Evolutionary conservation across 2,113 vertebrate genomes (phyloP).

Genomic region (Noctilio leporinus): DNA sequence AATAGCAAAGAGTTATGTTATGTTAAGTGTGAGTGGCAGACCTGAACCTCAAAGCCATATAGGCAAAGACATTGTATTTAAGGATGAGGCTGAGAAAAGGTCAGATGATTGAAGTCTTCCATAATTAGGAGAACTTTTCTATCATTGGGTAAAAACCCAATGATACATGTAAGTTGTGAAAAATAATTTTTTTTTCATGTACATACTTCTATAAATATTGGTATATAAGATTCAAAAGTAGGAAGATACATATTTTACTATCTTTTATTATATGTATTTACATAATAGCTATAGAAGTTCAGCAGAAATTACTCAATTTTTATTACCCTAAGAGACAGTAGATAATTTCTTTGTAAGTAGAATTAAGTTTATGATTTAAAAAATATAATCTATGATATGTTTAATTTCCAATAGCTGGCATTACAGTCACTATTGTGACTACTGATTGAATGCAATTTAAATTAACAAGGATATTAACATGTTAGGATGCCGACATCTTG

Average conservation of each 20-base stretch:
- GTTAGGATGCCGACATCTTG: neutral
- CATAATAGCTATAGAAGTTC: neutral
- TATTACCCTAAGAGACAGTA: neutral
- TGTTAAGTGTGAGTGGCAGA: neutral
- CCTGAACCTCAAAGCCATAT: neutral
- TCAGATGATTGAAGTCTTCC: neutral
- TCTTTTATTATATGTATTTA: neutral
- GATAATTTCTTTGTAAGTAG: neutral
- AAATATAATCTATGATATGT: neutral
- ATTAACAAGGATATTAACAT: neutral
- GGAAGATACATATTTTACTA: neutral
- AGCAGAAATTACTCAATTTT: neutral
- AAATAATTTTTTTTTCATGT: neutral
- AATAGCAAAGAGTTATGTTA: conserved; percentile 28
- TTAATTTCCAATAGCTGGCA: neutral
- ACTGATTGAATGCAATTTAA: neutral
- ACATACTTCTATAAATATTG: neutral
- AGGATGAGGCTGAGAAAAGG: neutral
- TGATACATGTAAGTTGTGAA: neutral
- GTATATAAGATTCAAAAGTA: neutral
- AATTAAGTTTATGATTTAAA: neutral
- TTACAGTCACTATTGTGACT: neutral
- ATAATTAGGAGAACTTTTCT: conserved; percentile 16
- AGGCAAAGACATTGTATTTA: neutral
- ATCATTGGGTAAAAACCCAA: conserved; percentile 13